These are phyloP conservation scores for Diaprepes abbreviatus DNA, from an alignment of 2,888 invertebrate species.

Conservation along the genomic window DNA sequence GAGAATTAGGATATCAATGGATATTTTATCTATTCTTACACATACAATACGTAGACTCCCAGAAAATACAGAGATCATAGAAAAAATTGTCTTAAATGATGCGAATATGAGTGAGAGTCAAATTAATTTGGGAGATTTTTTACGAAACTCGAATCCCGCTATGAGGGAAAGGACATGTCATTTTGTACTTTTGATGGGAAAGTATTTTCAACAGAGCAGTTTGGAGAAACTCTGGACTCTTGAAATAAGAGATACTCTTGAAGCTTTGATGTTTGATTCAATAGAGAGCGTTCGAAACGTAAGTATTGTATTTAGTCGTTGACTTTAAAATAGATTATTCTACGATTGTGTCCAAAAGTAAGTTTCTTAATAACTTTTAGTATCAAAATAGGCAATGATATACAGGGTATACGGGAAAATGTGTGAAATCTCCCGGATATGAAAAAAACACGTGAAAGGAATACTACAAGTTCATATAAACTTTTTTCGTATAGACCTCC, in stretches of 20 bases:
- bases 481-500: too few species aligned
- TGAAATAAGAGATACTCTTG: conserved; percentile 73
- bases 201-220: conserved; percentile 75
- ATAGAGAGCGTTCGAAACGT: conserved; percentile 74
- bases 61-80: conserved; percentile 82
- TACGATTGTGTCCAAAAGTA: too few species aligned
- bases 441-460: too few species aligned
- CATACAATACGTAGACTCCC: conserved; percentile 81
- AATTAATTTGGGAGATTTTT: conserved; percentile 71
- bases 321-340: too few species aligned
- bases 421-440: too few species aligned
- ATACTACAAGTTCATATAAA: too few species aligned
- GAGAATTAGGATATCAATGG: conserved; percentile 75
- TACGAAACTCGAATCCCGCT: conserved; percentile 73
- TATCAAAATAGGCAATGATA: too few species aligned
- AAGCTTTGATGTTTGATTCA: conserved; percentile 75
- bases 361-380: too few species aligned
- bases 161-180: conserved; percentile 77
- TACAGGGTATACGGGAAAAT: too few species aligned
- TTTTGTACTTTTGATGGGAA: conserved; percentile 78
- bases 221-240: conserved; percentile 76
- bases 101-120: conserved; percentile 57
- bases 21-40: conserved; percentile 80
- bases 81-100: conserved; percentile 71
- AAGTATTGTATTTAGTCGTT: conserved; percentile 61